Evolutionary conservation across 2,888 invertebrate genomes (phyloP), one percentile per base, ranked within the genome.

Genomic region (Sphecodes monilicornis): DNA sequence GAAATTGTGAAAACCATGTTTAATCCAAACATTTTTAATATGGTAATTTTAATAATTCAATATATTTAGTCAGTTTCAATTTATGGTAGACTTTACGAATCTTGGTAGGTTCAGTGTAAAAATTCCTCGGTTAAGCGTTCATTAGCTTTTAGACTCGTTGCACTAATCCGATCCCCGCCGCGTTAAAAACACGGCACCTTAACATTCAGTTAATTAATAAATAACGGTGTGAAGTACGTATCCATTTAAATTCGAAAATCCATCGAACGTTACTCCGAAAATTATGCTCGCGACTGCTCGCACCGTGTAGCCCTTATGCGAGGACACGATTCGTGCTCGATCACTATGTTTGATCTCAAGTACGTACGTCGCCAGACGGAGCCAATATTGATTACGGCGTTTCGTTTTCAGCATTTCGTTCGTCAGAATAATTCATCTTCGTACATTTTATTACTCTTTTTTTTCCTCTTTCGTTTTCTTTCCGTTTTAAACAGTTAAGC

Each of bases 401-500:
- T 32, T 73, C 46, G 10, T 32, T 70, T 46, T 22, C 36, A 36
- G 18, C 36, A 36, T 36, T 36, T 36, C 32, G 29, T 32, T 64
- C 32, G 16, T 64, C 60, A 18, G 18, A 60, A 32, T 29, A 29
- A 18, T 64, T 36, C 66, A 3, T 3, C 11, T 0, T 60, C 60
- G n/a, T 39, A n/a, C 66, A 36, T 39, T n/a, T n/a, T 39, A 11
- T 68, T 36, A 10, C 11, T 41, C 60, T 43, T n/a, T 66, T 4
- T n/a, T 8, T 18, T 41, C 43, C n/a, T 26, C 22, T 39, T 68
- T 70, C 10, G 18, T 71, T 18, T n/a, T 13, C n/a, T 32, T 10
- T 11, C 29, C 70, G 26, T 46, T 70, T 41, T 29, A 69, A 82
- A 70, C 70, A 60, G 74, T 84, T 81, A 81, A 41, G 71, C 77